phyloP scores from a whole-genome alignment of 1,140 invertebrate species.

The Tetramorium simillimum region DNA sequence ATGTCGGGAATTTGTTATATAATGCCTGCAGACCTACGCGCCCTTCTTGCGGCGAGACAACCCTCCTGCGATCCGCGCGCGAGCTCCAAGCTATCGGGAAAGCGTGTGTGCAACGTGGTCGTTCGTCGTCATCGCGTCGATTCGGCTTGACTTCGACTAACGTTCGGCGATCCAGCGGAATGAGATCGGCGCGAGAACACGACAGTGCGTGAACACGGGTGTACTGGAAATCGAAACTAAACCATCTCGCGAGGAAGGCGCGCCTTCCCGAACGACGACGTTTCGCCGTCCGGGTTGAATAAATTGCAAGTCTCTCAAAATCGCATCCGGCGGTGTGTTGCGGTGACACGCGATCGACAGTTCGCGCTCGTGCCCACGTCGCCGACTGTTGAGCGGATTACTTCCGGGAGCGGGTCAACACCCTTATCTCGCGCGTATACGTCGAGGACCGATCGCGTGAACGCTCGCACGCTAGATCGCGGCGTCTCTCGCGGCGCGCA shows the following conservation, averaged over 20 bases:
- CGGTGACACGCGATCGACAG: background rate
- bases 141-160: background rate
- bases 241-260: background rate
- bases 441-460: background rate
- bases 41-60: slow-evolving; percentile 22
- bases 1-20: slow-evolving; percentile 63
- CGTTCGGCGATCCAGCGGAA: background rate
- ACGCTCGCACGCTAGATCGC: slow-evolving; percentile 16
- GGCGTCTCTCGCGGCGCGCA: slow-evolving; percentile 36
- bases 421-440: background rate
- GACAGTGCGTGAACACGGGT: background rate
- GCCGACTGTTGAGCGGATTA: background rate
- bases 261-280: background rate
- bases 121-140: background rate
- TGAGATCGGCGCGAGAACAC: background rate
- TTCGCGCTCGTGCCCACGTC: slow-evolving; percentile 9
- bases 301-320: slow-evolving; percentile 1
- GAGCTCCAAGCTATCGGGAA: slow-evolving; percentile 33
- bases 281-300: background rate
- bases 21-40: slow-evolving; percentile 60
- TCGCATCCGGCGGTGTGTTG: background rate
- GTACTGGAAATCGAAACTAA: background rate
- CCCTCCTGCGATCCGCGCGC: slow-evolving; percentile 37
- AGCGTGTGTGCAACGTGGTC: background rate
- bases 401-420: background rate